These are phyloP conservation scores for Porites evermanni DNA, from an alignment of 92 coral and sea anemone species.

Conservation along the genomic window DNA sequence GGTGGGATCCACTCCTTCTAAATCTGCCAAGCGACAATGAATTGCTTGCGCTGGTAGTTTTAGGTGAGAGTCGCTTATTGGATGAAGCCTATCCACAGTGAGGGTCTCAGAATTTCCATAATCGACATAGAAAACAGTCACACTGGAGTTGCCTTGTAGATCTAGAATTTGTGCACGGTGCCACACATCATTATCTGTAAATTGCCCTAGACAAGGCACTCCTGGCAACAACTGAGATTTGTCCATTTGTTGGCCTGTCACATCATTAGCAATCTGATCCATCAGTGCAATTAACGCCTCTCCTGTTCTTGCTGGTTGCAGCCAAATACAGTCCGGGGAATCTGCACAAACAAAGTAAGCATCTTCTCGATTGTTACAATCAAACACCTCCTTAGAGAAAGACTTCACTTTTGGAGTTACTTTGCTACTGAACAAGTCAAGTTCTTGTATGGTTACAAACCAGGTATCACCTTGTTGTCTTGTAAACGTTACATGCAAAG, in stretches of 20 bases:
- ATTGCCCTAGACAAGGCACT: slow-evolving; percentile 68
- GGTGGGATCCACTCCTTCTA: slow-evolving; percentile 37
- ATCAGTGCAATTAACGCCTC: slow-evolving; percentile 72
- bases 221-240: slow-evolving; percentile 34
- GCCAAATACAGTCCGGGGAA: slow-evolving; percentile 75
- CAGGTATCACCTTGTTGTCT: slow-evolving; percentile 64
- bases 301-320: slow-evolving; percentile 72
- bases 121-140: slow-evolving; percentile 79
- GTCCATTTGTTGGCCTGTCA: slow-evolving; percentile 5
- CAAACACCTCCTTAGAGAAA: slow-evolving; percentile 52
- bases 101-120: slow-evolving; percentile 90
- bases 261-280: slow-evolving; percentile 69
- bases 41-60: slow-evolving; percentile 80
- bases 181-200: slow-evolving; percentile 86
- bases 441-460: slow-evolving; percentile 72
- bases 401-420: slow-evolving; percentile 24
- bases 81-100: slow-evolving; percentile 61
- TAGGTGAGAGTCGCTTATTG: slow-evolving; percentile 59
- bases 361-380: slow-evolving; percentile 32
- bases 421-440: slow-evolving; percentile 30
- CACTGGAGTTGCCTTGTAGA: slow-evolving; percentile 31
- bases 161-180: slow-evolving; percentile 71
- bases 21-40: slow-evolving; percentile 62
- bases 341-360: slow-evolving; percentile 73
- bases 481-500: slow-evolving; percentile 80